Base-by-base conservation (phyloP, 2,888 invertebrate species). In the Caenorhabditis auriculariae region DNA sequence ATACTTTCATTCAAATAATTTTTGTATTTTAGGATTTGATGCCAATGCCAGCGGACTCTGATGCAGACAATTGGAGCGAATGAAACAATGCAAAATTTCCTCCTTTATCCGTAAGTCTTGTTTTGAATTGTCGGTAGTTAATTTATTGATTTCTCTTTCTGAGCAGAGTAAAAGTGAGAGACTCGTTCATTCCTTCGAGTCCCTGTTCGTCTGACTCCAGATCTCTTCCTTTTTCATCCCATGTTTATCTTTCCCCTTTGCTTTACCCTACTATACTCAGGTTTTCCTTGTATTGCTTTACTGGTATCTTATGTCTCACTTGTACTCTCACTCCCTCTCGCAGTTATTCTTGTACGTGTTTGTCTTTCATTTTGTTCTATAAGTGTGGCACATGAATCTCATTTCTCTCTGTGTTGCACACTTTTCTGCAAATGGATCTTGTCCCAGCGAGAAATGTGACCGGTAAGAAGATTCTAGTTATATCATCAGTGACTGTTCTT, bases 21-120 rank as follows among this genome's bases (percentile, higher is more conserved):
- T 53, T 58, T 41, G 58, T 42, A 53, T 41, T 59, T 59, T 59
- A 58, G 58, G 53, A 58, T 58, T 58, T 58, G 37, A 39, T 58
- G 53, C 58, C 58, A 58, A 32, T 32, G 35, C 45, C 53, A 29
- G 48, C 53, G 24, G 58, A 53, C 52, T 58, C 58, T 58, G 53
- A 58, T 58, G 53, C 7, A 15, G 58, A 58, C 9, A 27, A 21
- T 53, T 58, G 58, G 58, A 58, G 42, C 29, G 58, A 58, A 58
- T 53, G 53, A 53, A 58, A 32, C 35, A 32, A 32, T 32, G 35
- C 35, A 32, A 32, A 32, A 24, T 50, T 50, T 47, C 27, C 50
- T 50, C 44, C 50, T 50, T 50, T 50, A 44, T 50, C 50, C 15
- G 50, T 50, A 42, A 41, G 39, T 50, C 15, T 47, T 41, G 21